phyloP scores from a whole-genome alignment of 53 echinoderm and acorn worm species.

The Temnopleurus reevesii region DNA sequence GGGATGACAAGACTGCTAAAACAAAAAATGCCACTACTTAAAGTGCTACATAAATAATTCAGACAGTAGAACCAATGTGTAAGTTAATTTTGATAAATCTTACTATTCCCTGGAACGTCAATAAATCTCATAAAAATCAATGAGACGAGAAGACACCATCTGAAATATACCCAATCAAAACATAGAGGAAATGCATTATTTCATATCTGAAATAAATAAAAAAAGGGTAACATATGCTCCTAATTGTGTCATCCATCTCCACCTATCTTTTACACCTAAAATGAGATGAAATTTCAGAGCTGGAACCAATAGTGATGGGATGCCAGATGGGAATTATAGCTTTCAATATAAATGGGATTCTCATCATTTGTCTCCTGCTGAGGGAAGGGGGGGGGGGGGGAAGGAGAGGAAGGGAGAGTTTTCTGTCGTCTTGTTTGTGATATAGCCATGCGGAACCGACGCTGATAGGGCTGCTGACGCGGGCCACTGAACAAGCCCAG shows the following conservation, averaged over 20 bases:
- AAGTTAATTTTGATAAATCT: no score
- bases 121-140: no score
- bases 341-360: not conserved
- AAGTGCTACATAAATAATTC: no score
- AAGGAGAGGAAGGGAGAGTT: not conserved
- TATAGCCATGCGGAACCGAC: not conserved
- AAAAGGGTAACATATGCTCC: not conserved
- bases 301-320: not conserved
- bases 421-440: not conserved
- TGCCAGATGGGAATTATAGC: constrained; percentile 35
- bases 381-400: not conserved
- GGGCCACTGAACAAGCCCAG: not conserved
- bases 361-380: not conserved
- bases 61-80: no score
- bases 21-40: no score
- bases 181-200: no score
- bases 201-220: no score
- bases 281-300: constrained; percentile 29
- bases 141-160: not conserved
- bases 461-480: constrained; percentile 13
- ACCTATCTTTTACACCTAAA: not conserved
- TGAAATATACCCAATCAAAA: not conserved
- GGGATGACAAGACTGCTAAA: no score
- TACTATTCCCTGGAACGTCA: no score
- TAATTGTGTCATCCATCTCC: not conserved